Base-by-base conservation (phyloP, 2,888 invertebrate genomes). In the Dryobotodes eremita region DNA sequence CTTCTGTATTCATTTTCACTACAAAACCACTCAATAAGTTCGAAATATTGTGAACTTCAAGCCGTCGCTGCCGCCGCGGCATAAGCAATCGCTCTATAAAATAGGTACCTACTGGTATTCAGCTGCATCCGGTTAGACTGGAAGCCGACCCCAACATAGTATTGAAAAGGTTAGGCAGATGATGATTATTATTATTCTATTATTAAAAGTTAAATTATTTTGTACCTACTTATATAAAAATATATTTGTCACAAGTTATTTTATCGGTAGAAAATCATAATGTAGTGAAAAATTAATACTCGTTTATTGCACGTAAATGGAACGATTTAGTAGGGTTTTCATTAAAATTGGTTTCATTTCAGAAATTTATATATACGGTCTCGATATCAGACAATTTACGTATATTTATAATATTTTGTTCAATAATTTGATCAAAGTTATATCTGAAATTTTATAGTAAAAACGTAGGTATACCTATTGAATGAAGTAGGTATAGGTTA, bases 231-330 rank as follows among this genome's bases (percentile, higher is more conserved):
- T 13, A 17, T 13, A n/a, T 31, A 36, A 42, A 57, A 59, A 36
- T n/a, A 50, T 57, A 46, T 55, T 17, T 42, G 55, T 50, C 80
- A 70, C 75, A 76, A 80, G 65, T 46, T 50, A 79, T 53, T 53
- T 46, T 53, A n/a, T 42, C 36, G 17, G 31, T 36, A 59, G 20
- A 5, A n/a, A 59, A 46, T 72, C 1, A 36, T 59, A 20, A 65
- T 66, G 10, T 10, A 57, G 15, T 26, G 5, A 50, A 65, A 36
- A 66, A 23, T 65, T 48, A 71, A 31, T 50, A 77, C n/a, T 65
- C 50, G 11, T 53, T 31, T 36, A 78, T 26, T 72, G 10, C n/a
- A 57, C 31, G 46, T 46, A n/a, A 66, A 59, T 20, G 42, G 2
- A 55, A 31, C 5, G 15, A 62, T 46, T 75, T 11, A 48, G 31